Conservation (phyloP, 2,797 vertebrate genomes). For the Notoglanidium macrostoma region DNA sequence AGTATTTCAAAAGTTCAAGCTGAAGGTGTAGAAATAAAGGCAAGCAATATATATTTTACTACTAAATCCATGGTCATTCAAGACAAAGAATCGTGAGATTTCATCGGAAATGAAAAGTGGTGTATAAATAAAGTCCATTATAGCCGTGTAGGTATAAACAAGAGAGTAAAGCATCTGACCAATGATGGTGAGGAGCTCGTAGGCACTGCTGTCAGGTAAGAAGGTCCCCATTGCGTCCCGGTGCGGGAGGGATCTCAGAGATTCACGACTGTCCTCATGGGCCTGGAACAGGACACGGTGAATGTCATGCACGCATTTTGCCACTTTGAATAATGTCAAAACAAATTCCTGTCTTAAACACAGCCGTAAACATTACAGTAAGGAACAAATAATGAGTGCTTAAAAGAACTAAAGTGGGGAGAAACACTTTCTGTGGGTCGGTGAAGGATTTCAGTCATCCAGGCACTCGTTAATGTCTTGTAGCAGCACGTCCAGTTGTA, state of each 20-base stretch:
- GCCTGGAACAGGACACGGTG: slow-evolving; percentile 69
- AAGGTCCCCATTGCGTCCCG: slow-evolving; percentile 91
- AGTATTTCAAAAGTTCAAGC: background rate
- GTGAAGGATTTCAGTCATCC: background rate
- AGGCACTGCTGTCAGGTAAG: slow-evolving; percentile 87
- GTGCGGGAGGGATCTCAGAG: slow-evolving; percentile 84
- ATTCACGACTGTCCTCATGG: slow-evolving; percentile 94
- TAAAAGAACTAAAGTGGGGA: background rate
- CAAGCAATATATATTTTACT: background rate
- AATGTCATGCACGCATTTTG: background rate
- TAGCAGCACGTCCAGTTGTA: no score
- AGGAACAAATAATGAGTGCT: background rate
- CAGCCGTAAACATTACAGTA: background rate
- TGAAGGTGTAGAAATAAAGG: background rate
- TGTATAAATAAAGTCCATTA: background rate
- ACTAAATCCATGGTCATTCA: background rate
- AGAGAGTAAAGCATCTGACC: slow-evolving; percentile 69
- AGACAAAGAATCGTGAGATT: no score
- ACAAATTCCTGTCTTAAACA: background rate
- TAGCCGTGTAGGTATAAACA: background rate
- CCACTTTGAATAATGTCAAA: background rate
- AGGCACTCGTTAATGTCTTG: background rate
- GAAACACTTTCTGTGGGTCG: background rate
- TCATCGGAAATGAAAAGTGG: background rate
- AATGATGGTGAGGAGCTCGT: slow-evolving; percentile 87